A percentile compares a stretch with the other conserved stretches of the same genome.
Evolutionary conservation across 1,140 invertebrate species (phyloP).

Genomic region (Holotrichia oblita): DNA sequence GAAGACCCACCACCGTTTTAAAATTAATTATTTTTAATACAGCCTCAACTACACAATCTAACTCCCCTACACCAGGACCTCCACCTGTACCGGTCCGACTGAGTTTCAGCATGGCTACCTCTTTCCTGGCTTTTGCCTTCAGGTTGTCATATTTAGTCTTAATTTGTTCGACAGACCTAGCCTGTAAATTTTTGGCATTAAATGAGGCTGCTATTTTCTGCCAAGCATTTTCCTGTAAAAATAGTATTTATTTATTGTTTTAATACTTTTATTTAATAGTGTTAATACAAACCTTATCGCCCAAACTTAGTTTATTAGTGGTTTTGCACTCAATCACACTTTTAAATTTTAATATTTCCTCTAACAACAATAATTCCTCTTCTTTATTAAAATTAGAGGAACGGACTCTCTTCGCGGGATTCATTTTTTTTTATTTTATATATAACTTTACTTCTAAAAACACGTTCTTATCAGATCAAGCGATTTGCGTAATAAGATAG

Average conservation of each 20-base stretch:
- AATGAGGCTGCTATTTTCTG: conserved; percentile 4
- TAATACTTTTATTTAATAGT: neutral
- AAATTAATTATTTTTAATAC: conserved; percentile 33
- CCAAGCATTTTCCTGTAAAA: conserved; percentile 20
- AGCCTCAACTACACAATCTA: neutral
- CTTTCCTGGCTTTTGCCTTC: conserved; percentile 14
- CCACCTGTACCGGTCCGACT: neutral
- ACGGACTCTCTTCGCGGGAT: conserved; percentile 14
- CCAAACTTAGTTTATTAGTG: conserved; percentile 13
- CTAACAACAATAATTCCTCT: conserved; percentile 40
- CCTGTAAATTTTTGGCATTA: conserved; percentile 1
- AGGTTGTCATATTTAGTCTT: conserved; percentile 22
- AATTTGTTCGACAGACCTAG: conserved; percentile 16
- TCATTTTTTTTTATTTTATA: neutral
- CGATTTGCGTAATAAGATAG: neutral
- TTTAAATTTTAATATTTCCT: conserved; percentile 38
- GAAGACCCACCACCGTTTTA: conserved; percentile 12
- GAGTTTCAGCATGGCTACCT: neutral
- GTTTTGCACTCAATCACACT: conserved; percentile 38
- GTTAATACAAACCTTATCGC: conserved; percentile 14
- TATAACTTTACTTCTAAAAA: too few species aligned
- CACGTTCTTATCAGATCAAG: too few species aligned
- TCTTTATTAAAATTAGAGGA: conserved; percentile 31
- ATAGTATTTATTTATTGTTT: neutral
- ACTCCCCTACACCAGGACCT: neutral